These are phyloP conservation scores for Pogonocichla stellata DNA, from an alignment of 2,113 vertebrate genomes.

Conservation along the genomic window DNA sequence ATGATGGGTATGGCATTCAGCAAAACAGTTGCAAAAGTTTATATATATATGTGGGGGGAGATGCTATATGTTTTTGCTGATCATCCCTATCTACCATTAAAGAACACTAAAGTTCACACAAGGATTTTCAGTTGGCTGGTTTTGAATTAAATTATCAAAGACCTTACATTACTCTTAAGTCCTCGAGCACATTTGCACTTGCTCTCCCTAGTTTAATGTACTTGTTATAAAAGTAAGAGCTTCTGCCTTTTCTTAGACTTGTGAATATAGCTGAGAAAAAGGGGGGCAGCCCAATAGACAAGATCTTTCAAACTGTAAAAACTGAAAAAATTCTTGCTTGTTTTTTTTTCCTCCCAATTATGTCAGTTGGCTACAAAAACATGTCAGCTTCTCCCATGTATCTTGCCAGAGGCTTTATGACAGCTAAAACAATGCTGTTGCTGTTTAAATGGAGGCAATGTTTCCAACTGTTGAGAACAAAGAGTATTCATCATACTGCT, in stretches of 20 bases:
- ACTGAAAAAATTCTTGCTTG: neutral
- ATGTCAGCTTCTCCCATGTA: neutral
- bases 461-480: neutral
- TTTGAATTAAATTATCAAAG: neutral
- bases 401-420: conserved; percentile 1
- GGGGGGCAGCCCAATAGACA: neutral
- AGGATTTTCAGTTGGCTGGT: neutral
- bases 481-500: neutral
- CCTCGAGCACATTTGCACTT: neutral
- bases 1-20: neutral
- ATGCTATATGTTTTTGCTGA: neutral
- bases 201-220: neutral
- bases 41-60: neutral
- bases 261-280: neutral
- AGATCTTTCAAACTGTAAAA: neutral
- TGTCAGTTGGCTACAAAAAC: conserved; percentile 32
- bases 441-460: neutral
- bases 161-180: neutral
- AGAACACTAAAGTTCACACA: neutral
- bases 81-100: neutral
- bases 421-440: conserved; percentile 17
- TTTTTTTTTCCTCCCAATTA: conserved; percentile 1
- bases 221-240: neutral
- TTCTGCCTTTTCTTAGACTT: neutral
- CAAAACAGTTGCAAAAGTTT: neutral